Evolutionary conservation across 2,888 invertebrate species (phyloP).

Genomic region (Tipula lateralis): DNA sequence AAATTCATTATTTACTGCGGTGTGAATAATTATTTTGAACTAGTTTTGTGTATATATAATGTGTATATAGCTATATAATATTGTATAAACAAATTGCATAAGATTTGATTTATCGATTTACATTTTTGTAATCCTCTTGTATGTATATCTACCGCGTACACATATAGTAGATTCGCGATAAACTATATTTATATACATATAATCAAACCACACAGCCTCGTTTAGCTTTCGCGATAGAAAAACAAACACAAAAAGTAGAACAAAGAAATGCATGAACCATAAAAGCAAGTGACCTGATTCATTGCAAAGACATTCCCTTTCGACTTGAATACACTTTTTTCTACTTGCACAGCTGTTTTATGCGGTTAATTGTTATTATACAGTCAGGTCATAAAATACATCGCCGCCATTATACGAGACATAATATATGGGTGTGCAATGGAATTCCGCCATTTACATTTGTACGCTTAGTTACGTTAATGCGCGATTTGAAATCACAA

Average conservation of each 20-base stretch:
- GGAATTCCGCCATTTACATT: neutral
- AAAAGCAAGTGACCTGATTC: neutral
- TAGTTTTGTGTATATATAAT: neutral
- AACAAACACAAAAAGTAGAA: neutral
- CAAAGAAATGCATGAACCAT: conserved; percentile 9
- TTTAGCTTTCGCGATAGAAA: too few species aligned
- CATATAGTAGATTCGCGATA: neutral
- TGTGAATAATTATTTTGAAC: neutral
- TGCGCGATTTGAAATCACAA: neutral
- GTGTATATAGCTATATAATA: neutral
- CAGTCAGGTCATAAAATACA: neutral
- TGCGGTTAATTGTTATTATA: neutral
- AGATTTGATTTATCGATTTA: neutral
- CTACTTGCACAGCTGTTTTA: neutral
- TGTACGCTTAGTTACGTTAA: neutral
- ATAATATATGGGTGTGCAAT: neutral
- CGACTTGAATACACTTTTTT: neutral
- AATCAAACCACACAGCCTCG: too few species aligned
- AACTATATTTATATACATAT: neutral
- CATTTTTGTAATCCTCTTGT: neutral
- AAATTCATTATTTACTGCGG: neutral
- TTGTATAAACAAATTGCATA: neutral
- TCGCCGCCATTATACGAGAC: neutral
- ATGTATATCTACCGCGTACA: neutral
- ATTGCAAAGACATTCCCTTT: neutral